Base-by-base conservation (phyloP, 2,797 vertebrate genomes). In the Halcyon leucocephala region DNA sequence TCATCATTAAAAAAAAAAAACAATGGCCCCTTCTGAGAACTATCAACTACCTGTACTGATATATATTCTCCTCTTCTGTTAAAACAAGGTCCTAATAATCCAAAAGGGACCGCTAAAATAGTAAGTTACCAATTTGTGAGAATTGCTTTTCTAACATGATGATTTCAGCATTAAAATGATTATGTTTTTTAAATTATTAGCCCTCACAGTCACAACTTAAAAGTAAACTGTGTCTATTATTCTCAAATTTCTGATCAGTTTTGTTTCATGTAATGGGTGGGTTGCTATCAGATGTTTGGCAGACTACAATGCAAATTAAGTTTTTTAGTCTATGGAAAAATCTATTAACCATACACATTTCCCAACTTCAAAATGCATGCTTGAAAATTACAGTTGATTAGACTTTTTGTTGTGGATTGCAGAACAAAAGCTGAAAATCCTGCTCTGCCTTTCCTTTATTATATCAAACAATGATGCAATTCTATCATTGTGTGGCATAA, bases 311-410 rank as follows among this genome's bases (percentile, higher is more conserved):
- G 39, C 84, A 93, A 93, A 97, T 74, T 33, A 89, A 80, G 35
- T 7, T 93, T 84, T 79, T 93, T 73, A 86, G 29, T 89, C 88
- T 70, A 62, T 42, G 44, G 89, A 60, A 93, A 67, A 72, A 80
- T 54, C 83, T 92, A 28, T 86, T 93, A 92, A 54, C 80, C 19
- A 62, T 66, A 88, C 85, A 69, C 60, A 73, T 79, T 91, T 69
- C 51, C 37, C 72, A 89, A 74, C 78, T 96, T 96, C 86, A 97
- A 93, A 97, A 95, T 81, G 44, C 58, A 46, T 54, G 60, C 83
- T 95, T 94, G 89, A 93, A 62, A 88, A 93, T 97, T 91, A 88
- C 86, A 94, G 82, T 89, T 94, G 69, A 92, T 95, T 96, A 83
- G 78, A 83, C 7, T 37, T 16, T 86, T 89, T 96, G 89, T 95